Evolutionary conservation across 1,140 invertebrate species (phyloP).

Genomic region (Drosophila orosa): DNA sequence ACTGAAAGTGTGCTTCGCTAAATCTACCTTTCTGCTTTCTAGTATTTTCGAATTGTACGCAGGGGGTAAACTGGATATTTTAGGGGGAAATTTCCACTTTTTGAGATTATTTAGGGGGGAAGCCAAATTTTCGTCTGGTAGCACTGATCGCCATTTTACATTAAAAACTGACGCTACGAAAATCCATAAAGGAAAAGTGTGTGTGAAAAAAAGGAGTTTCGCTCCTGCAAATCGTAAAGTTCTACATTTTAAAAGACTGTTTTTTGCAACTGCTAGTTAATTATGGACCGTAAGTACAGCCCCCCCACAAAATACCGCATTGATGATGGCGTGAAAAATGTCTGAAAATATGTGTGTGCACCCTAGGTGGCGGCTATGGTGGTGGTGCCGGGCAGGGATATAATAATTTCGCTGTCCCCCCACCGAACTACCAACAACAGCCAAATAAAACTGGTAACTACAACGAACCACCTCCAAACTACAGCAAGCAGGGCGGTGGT

Average conservation of each 20-base stretch:
- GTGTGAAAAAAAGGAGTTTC: constrained; percentile 12
- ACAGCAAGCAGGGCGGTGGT: constrained; percentile 72
- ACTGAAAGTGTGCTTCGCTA: too few relatives aligned
- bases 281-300: constrained; percentile 71
- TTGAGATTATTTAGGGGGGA: too few relatives aligned
- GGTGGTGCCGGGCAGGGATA: constrained; percentile 78
- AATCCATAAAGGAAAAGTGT: constrained; percentile 2
- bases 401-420: constrained; percentile 80
- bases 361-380: constrained; percentile 71
- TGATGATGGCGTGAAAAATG: constrained; percentile 17
- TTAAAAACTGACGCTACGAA: constrained; percentile 52
- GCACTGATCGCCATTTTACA: constrained; percentile 78
- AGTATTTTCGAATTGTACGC: too few relatives aligned
- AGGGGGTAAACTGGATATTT: too few relatives aligned
- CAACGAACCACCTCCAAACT: constrained; percentile 81
- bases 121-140: too few relatives aligned
- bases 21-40: too few relatives aligned
- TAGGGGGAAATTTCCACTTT: too few relatives aligned
- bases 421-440: constrained; percentile 81
- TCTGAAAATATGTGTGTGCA: constrained; percentile 37
- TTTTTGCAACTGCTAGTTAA: constrained; percentile 13
- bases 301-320: not conserved
- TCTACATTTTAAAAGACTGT: constrained; percentile 10
- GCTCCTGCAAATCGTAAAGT: constrained; percentile 8
- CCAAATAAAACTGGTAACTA: constrained; percentile 76